These are phyloP conservation scores for Pithys albifrons DNA, from an alignment of 2,113 vertebrate genomes.

Conservation along the genomic window DNA sequence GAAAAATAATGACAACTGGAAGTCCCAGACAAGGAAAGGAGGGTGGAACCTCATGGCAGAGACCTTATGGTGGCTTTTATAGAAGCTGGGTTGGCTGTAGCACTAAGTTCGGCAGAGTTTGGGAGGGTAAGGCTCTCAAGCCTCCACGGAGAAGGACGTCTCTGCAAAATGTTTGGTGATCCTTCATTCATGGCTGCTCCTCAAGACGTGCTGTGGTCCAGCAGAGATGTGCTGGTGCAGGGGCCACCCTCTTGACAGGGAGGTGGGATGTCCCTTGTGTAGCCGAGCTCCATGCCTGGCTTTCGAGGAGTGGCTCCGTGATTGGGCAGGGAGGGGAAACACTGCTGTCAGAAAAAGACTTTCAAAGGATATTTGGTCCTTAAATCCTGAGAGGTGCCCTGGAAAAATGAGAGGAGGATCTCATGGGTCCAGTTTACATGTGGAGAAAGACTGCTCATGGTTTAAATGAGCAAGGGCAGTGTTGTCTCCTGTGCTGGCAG, in stretches of 20 bases:
- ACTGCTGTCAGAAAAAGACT: neutral
- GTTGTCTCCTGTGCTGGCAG: neutral
- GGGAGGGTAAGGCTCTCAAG: neutral
- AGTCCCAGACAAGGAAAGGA: neutral
- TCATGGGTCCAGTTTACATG: neutral
- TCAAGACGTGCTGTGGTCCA: neutral
- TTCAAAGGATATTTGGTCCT: neutral
- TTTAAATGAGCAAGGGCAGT: neutral
- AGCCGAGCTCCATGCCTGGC: neutral
- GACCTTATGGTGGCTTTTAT: neutral
- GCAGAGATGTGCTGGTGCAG: neutral
- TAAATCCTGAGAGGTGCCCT: neutral
- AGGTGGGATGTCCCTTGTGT: neutral
- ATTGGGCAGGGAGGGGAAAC: neutral
- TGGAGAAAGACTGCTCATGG: neutral
- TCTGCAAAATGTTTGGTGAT: neutral
- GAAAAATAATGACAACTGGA: neutral
- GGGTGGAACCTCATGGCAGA: neutral
- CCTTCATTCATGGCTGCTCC: neutral
- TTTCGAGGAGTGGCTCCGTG: neutral
- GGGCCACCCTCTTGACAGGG: neutral
- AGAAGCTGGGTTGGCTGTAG: neutral
- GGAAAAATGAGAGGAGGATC: neutral
- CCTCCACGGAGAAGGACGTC: neutral
- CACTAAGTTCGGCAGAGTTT: neutral